Base-by-base conservation (phyloP, 1,140 invertebrate genomes). In the Globodera ellingtonae region DNA sequence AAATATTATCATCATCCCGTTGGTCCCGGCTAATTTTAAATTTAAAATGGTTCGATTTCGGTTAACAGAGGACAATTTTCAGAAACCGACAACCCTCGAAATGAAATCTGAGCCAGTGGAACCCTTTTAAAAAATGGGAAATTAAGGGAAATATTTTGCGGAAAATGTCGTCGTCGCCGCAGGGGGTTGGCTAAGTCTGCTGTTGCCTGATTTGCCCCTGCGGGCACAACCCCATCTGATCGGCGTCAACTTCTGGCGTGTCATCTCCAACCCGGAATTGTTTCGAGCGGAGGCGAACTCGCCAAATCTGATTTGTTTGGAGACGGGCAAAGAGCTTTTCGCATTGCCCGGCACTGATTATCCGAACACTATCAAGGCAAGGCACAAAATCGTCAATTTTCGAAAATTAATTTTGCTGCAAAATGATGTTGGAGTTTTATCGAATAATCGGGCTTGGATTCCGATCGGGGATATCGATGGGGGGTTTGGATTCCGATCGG, bases 341-440 rank as follows among this genome's bases (percentile, higher is more conserved):
- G 73, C 82, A 59, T 77, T 86, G 56, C 85, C 85, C 10, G 79
- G 82, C 77, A 86, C 80, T 24, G 85, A 86, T 44, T 87, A 79
- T 69, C 69, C 71, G 15, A 81, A 82, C 47, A 80, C 84, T 81
- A 78, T 87, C 8, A 85, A 85, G 83, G 85, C 84, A 75, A 85
- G 83, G 85, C 84, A 75, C 35, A n/a, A 66, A 50, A 35, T 35
- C 35, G 35, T 35, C 2, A 35, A 35, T 35, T 35, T 35, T 35
- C 35, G 35, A 35, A 35, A 35, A 35, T 35, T 35, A 35, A 35
- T 35, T 35, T 35, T 35, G 35, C 35, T 35, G 35, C 35, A 35
- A 35, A 35, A 35, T 3, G 35, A 35, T n/a, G n/a, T n/a, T n/a
- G n/a, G n/a, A n/a, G n/a, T n/a, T n/a, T n/a, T n/a, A n/a, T n/a